Evolutionary conservation across 2,888 invertebrate genomes (phyloP).

Genomic region (Coenonympha glycerion): DNA sequence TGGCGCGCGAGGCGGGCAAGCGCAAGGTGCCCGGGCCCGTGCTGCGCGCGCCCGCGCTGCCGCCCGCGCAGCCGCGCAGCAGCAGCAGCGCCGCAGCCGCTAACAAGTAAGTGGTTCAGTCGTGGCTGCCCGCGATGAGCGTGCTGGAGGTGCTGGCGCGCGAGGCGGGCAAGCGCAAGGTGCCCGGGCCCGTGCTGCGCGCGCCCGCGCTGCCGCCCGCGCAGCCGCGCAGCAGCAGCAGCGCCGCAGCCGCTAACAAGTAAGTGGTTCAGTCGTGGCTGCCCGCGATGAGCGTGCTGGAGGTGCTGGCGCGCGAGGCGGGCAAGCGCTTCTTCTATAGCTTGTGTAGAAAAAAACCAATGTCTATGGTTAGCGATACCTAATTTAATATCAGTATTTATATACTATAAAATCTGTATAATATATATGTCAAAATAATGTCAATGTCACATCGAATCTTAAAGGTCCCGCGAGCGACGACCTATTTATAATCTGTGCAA

Average conservation of each 20-base stretch:
- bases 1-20: constrained; percentile 86
- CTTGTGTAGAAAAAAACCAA: no score
- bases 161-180: constrained; percentile 81
- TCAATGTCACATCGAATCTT: no score
- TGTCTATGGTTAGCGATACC: no score
- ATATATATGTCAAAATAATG: no score
- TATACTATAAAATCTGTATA: no score
- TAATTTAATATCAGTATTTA: no score
- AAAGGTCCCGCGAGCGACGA: no score
- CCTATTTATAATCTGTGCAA: no score
- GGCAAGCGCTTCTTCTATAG: no score
- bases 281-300: constrained; percentile 89
- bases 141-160: constrained; percentile 87
- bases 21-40: constrained; percentile 82
- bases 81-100: constrained; percentile 17
- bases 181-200: constrained; percentile 82
- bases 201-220: constrained; percentile 33
- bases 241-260: constrained; percentile 22
- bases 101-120: constrained; percentile 65
- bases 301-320: constrained; percentile 87
- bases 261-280: constrained; percentile 84
- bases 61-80: constrained; percentile 33
- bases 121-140: constrained; percentile 92
- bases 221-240: constrained; percentile 33
- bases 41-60: constrained; percentile 42